Base-by-base conservation (phyloP, 2,888 invertebrate genomes). In the Girardia tigrina region DNA sequence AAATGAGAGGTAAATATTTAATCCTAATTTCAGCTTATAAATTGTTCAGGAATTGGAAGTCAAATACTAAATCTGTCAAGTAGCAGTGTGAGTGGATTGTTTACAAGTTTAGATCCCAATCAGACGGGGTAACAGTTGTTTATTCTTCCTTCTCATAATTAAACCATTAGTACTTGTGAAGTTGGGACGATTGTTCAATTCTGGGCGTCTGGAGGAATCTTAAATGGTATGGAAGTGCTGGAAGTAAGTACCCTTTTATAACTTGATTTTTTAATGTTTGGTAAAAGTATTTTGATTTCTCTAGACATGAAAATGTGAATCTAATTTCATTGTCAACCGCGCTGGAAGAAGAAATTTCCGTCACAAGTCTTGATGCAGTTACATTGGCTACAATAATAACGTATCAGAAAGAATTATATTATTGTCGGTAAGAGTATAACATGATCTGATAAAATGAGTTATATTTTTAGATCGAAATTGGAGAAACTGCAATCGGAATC, bases 151-250 rank as follows among this genome's bases (percentile, higher is more conserved):
- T 36, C 12, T 36, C 8, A 36, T 36, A 12, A 20, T 16, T 56
- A 56, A 12, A 56, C 4, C 4, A n/a, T n/a, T n/a, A 56, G 56
- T 6, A 20, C 23, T 56, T 56, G 56, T 56, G 56, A 56, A n/a
- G 56, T 23, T 20, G 2, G 23, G n/a, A 56, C n/a, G 23, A n/a
- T 56, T 56, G 56, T 56, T 12, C 20, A 56, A 56, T 56, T 56
- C 6, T 56, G 56, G 56, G 56, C 56, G 4, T 56, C 56, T 56
- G 56, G 56, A 20, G 56, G 56, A 16, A 4, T 56, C 23, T 16
- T 56, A n/a, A 56, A 56, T 56, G 56, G 56, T 20, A 56, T 20
- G n/a, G 56, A 56, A 56, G 56, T 56, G n/a, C n/a, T 56, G 23
- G 56, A 56, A 12, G 56, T 56, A 8, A 16, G 56, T 56, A 23